Conservation (phyloP, 2,797 vertebrate genomes). For the Amblyraja radiata region DNA sequence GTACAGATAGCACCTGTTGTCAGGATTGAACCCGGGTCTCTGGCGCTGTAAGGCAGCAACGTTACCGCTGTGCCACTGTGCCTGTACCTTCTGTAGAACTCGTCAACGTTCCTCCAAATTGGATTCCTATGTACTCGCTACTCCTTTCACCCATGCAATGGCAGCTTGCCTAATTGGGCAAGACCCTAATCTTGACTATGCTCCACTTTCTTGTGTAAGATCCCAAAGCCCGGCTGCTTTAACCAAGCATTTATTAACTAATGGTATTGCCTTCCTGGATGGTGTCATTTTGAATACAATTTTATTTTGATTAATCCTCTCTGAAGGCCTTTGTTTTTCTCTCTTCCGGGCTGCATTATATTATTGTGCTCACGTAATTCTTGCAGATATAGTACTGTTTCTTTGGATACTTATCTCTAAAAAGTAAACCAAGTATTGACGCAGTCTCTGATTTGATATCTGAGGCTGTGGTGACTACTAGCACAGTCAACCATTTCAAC, state of each 20-base stretch:
- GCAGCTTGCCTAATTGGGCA: not conserved
- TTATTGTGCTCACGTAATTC: not conserved
- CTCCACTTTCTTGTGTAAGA: not conserved
- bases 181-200: not conserved
- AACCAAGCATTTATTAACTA: not conserved
- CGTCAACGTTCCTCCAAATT: not conserved
- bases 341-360: not conserved
- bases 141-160: not conserved
- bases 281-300: not conserved
- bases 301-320: not conserved
- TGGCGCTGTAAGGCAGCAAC: too few species aligned
- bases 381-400: not conserved
- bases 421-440: slow-evolving; percentile 20
- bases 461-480: not conserved
- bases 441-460: not conserved
- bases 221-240: not conserved
- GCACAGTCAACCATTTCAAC: not conserved
- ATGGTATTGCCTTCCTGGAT: not conserved
- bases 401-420: not conserved
- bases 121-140: too few species aligned
- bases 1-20: too few species aligned
- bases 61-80: too few species aligned
- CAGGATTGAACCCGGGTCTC: too few species aligned
- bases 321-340: not conserved
- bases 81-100: not conserved